Base-by-base conservation (phyloP, 2,797 vertebrate species). In the Siniperca undulata region DNA sequence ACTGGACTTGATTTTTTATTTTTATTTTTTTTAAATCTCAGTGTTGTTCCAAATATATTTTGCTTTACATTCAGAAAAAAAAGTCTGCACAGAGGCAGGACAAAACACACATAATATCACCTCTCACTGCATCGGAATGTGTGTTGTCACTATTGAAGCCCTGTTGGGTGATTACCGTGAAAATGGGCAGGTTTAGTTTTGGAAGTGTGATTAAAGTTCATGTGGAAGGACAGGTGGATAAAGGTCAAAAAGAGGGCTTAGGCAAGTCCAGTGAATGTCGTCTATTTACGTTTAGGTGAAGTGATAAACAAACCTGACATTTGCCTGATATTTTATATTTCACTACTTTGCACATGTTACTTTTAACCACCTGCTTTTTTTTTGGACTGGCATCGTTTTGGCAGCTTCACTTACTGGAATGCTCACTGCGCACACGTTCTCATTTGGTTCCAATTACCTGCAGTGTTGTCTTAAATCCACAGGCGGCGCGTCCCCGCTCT, bases 371-470 rank as follows among this genome's bases (percentile, higher is more conserved):
- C 81, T 89, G 82, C 20, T 67, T 58, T 48, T 27, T 27, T 72
- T 74, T 53, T 38, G 52, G 59, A 78, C 50, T 71, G 80, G 66
- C 71, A 74, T 82, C n/a, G 20, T 13, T 68, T 80, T 85, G 80
- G 69, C 12, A 77, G 50, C 53, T 73, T 34, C 58, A 62, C 59
- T 80, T n/a, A 65, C 24, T 46, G 67, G 59, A 83, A 81, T n/a
- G 7, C 59, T 74, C 68, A 34, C 20, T 40, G 70, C 52, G 20
- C 74, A 46, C 59, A 81, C 64, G 73, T 80, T 82, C 79, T 81
- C 72, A 83, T 86, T 80, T 83, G 82, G 77, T 88, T 89, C 85
- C 66, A 78, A 77, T 87, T 85, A 81, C 72, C 19, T 67, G 58
- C 48, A 77, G 40, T 68, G 50, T 74, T 82, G 70, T 60, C 53